Evolutionary conservation across 2,888 invertebrate genomes (phyloP).

Genomic region (Odontothrips loti): DNA sequence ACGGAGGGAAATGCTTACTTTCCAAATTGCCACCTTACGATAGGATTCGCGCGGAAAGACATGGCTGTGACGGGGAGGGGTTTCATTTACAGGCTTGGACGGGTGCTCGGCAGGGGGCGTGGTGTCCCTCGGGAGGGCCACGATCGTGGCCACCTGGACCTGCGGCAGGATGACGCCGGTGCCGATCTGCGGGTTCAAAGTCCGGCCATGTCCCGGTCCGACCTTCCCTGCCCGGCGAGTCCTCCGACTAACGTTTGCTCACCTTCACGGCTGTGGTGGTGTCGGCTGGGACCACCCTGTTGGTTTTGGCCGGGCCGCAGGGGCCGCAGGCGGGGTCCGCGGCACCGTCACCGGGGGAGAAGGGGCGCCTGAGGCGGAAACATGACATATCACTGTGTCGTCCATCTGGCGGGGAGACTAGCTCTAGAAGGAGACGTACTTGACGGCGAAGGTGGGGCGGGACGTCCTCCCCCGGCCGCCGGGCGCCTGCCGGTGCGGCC

Average conservation of each 20-base stretch:
- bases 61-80: too few relatives aligned
- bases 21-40: too few relatives aligned
- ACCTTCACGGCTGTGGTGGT: neutral
- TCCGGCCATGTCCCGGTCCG: too few relatives aligned
- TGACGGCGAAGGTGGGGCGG: neutral
- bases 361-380: neutral
- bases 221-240: too few relatives aligned
- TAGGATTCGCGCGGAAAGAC: too few relatives aligned
- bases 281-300: neutral
- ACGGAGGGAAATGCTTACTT: too few relatives aligned
- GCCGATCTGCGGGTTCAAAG: neutral
- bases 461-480: neutral
- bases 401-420: too few relatives aligned
- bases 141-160: neutral
- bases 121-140: neutral
- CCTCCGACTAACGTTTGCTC: too few relatives aligned
- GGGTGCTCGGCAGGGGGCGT: neutral
- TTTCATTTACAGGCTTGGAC: too few relatives aligned
- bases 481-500: neutral
- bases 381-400: neutral
- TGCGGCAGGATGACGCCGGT: conserved; percentile 1
- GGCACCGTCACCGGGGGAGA: neutral
- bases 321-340: neutral
- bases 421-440: neutral
- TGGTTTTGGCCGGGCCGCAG: neutral